Percentiles rank a stretch among this genome's conserved stretches.
phyloP scores from a whole-genome alignment of 2,797 vertebrate species.

The Arrhamphus sclerolepis region DNA sequence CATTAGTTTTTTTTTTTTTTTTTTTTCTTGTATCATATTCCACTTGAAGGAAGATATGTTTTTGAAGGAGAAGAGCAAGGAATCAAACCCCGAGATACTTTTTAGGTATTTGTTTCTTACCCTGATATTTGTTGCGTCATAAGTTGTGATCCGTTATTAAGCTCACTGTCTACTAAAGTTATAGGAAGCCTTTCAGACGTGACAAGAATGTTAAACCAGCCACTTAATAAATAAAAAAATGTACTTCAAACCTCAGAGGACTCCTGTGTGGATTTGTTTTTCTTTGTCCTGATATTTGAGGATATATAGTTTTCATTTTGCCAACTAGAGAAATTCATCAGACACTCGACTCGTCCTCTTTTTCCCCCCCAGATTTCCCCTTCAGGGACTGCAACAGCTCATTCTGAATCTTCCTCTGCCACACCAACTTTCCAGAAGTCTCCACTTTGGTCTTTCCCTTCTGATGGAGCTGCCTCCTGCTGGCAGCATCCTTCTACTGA shows the following conservation, averaged over 20 bases:
- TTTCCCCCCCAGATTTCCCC: too few relatives aligned
- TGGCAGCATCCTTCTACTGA: too few relatives aligned
- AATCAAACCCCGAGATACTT: constrained; percentile 40
- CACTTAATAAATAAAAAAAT: constrained; percentile 69
- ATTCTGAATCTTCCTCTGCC: too few relatives aligned
- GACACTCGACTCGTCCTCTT: too few relatives aligned
- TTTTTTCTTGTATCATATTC: constrained; percentile 30
- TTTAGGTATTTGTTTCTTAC: constrained; percentile 17
- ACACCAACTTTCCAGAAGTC: too few relatives aligned
- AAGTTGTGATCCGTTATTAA: constrained; percentile 57
- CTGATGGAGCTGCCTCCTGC: too few relatives aligned
- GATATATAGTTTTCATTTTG: constrained; percentile 18
- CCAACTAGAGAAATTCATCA: too few relatives aligned
- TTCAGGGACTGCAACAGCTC: too few relatives aligned
- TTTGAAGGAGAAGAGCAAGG: not conserved
- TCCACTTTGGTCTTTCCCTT: too few relatives aligned
- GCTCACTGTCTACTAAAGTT: constrained; percentile 52
- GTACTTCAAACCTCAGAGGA: constrained; percentile 46
- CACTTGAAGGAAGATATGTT: constrained; percentile 16
- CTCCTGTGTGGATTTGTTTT: constrained; percentile 9
- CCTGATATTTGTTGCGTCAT: constrained; percentile 41
- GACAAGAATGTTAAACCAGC: constrained; percentile 72
- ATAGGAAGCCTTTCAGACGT: constrained; percentile 65
- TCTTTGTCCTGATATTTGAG: constrained; percentile 8
- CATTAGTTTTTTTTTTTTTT: constrained; percentile 37